phyloP scores from a whole-genome alignment of 2,113 vertebrate genomes.

The Siniperca chuatsi region DNA sequence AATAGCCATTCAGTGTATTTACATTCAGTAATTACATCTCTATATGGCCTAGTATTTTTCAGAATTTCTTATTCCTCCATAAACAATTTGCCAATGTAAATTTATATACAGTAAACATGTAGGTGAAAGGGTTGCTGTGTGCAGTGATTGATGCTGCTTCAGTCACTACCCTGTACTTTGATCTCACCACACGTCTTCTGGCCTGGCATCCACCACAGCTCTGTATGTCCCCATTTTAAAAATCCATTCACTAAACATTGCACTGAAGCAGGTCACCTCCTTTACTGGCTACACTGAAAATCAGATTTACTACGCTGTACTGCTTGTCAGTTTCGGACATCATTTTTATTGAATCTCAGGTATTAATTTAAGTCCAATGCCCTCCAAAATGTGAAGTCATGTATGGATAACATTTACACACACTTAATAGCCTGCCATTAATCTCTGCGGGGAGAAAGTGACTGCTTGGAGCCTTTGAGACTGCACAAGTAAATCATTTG shows the following conservation, averaged over 20 bases:
- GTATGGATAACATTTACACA: conserved; percentile 38
- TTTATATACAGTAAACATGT: not conserved
- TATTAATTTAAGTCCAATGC: conserved; percentile 58
- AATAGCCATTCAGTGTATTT: not conserved
- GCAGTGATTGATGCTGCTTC: conserved; percentile 24
- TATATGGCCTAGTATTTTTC: not conserved
- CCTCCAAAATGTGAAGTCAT: conserved; percentile 44
- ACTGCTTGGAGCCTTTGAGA: conserved; percentile 20
- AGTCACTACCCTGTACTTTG: conserved; percentile 8
- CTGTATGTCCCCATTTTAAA: conserved; percentile 55
- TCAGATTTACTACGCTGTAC: conserved; percentile 43
- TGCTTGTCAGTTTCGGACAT: conserved; percentile 49
- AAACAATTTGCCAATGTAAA: not conserved
- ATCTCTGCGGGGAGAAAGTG: conserved; percentile 38
- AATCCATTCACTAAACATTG: conserved; percentile 58
- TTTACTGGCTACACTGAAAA: conserved; percentile 49
- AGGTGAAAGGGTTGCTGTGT: not conserved
- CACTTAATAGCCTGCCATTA: conserved; percentile 48
- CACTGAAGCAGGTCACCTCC: conserved; percentile 54
- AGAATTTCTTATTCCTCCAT: not conserved
- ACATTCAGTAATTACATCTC: not conserved
- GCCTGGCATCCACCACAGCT: conserved; percentile 24
- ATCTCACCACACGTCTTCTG: conserved; percentile 33
- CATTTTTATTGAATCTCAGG: conserved; percentile 50
- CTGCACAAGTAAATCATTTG: conserved; percentile 24